Evolutionary conservation across 2,888 invertebrate species (phyloP).

Genomic region (Gasteruption jaculator): DNA sequence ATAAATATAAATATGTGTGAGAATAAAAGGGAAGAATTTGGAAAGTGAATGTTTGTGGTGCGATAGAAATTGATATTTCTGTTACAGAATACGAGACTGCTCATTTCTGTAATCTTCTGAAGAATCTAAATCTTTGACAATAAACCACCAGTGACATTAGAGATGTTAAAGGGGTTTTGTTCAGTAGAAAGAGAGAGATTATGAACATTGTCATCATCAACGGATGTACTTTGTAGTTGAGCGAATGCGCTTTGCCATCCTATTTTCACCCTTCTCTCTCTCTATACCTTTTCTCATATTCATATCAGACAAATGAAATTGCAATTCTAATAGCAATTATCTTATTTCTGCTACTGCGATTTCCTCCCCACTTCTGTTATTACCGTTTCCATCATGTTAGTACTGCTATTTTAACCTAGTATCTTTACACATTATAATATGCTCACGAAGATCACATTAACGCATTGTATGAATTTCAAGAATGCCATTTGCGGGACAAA

Average conservation of each 20-base stretch:
- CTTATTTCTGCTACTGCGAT: conserved; percentile 37
- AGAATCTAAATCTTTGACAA: conserved; percentile 42
- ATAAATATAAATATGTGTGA: no score
- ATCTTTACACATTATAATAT: no score
- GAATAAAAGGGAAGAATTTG: no score
- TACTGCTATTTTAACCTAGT: no score
- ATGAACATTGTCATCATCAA: conserved; percentile 21
- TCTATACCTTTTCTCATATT: no score
- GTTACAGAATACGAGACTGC: conserved; percentile 37
- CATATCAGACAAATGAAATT: conserved; percentile 28
- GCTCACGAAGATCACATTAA: no score
- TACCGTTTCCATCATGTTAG: no score
- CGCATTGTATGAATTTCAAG: no score
- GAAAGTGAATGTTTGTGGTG: conserved; percentile 25
- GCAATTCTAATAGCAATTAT: conserved; percentile 45
- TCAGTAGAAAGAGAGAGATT: conserved; percentile 24
- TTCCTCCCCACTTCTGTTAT: no score
- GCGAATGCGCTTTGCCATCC: conserved; percentile 15
- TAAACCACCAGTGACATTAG: conserved; percentile 34
- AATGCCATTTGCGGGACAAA: no score
- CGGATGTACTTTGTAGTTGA: conserved; percentile 35
- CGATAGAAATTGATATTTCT: conserved; percentile 35
- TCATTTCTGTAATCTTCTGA: conserved; percentile 45
- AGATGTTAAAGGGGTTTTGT: no score
- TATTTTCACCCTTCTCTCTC: no score